Evolutionary conservation across 2,888 invertebrate genomes (phyloP), one percentile per base, ranked within the genome.

Genomic region (Oxycera nigricornis): DNA sequence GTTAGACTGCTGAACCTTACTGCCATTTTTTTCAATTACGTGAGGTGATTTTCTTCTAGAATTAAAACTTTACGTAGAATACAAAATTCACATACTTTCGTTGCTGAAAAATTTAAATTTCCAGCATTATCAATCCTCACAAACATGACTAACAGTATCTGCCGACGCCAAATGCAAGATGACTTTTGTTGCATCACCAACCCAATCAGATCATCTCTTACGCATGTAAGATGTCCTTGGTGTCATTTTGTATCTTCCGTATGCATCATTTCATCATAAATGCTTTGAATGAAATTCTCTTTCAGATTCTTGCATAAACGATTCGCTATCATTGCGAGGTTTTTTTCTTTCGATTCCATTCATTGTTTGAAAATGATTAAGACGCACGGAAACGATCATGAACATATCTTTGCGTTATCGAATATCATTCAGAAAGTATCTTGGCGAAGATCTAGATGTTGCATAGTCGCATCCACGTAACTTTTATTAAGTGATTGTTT

Each of bases 231-330:
- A 20, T 55, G 55, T 55, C 55, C 55, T 55, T 55, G 55, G 24
- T 22, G 55, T 24, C 14, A 22, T 55, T 55, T 55, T 55, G 55
- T 55, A 55, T 22, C 55, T 55, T 55, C 55, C 22, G 55, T 55
- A 55, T 55, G 55, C 14, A 22, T 22, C 7, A 9, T 22, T 20
- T 24, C 24, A 4, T 55, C 9, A 24, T n/a, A 11, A 55, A n/a
- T n/a, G n/a, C n/a, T n/a, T n/a, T 55, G 20, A 22, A 17, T 55
- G 55, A 55, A 55, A 55, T 55, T 35, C 35, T 11, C 35, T 35
- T 35, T n/a, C 14, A 50, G 50, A 50, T 50, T 20, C 6, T 50
- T 39, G 39, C 6, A 39, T 11, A 50, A 50, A 50, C n/a, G 20
- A 50, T 50, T 50, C 50, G 17, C 20, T 50, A 50, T 4, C n/a